Evolutionary conservation across 1,140 invertebrate species (phyloP).

Genomic region (Bilobella aurantiaca): DNA sequence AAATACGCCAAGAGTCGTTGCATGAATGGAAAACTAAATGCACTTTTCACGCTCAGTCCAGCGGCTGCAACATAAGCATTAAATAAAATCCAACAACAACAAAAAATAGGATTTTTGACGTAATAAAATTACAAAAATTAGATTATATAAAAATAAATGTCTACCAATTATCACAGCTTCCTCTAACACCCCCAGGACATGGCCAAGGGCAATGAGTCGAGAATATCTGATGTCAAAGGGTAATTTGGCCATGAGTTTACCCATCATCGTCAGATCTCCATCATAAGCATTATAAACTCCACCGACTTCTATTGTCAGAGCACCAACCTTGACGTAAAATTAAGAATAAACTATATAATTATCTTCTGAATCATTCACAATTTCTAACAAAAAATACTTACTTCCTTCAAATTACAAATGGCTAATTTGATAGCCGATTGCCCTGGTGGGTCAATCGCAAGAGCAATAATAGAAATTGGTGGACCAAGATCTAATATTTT

Average conservation of each 20-base stretch:
- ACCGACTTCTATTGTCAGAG: constrained; percentile 14
- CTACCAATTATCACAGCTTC: constrained; percentile 80
- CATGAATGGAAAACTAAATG: constrained; percentile 65
- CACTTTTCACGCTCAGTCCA: constrained; percentile 63
- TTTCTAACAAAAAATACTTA: constrained; percentile 39
- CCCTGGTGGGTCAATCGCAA: constrained; percentile 79
- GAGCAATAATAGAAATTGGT: constrained; percentile 65
- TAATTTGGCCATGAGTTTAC: constrained; percentile 64
- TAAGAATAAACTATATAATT: not conserved
- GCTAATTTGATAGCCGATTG: constrained; percentile 67
- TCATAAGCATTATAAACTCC: constrained; percentile 50
- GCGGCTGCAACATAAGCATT: constrained; percentile 48
- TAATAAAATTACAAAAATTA: no score
- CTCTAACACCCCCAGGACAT: constrained; percentile 71
- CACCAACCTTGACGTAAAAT: constrained; percentile 20
- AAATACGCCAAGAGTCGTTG: constrained; percentile 60
- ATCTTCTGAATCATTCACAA: no score
- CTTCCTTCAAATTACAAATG: constrained; percentile 74
- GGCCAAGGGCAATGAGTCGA: constrained; percentile 76
- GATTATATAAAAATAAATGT: no score
- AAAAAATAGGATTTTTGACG: no score
- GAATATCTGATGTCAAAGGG: constrained; percentile 70
- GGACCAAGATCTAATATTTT: constrained; percentile 76
- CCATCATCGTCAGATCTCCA: constrained; percentile 79
- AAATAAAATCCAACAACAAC: not conserved